phyloP scores from a whole-genome alignment of 2,797 vertebrate genomes.

The Botia kubotai region DNA sequence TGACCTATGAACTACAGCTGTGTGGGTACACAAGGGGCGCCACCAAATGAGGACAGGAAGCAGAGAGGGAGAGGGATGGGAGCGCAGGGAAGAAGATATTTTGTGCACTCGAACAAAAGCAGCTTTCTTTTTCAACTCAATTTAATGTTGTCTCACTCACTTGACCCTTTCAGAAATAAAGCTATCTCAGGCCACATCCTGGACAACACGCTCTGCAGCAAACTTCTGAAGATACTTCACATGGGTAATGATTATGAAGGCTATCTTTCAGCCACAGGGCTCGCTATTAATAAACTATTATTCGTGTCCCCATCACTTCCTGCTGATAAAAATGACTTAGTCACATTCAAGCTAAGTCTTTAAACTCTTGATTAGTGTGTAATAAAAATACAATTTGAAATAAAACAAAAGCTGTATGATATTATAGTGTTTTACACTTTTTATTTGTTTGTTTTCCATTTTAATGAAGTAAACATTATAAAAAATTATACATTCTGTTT shows the following conservation, averaged over 20 bases:
- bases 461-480: too few relatives aligned
- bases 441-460: too few relatives aligned
- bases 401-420: too few relatives aligned
- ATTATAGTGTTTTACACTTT: too few relatives aligned
- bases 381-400: too few relatives aligned
- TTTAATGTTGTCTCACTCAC: slow-evolving; percentile 34
- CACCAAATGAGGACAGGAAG: slow-evolving; percentile 37
- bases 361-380: background rate
- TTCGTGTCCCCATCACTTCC: background rate
- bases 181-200: slow-evolving; percentile 47
- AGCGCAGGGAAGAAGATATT: slow-evolving; percentile 42
- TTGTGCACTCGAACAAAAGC: slow-evolving; percentile 48
- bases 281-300: background rate
- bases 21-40: slow-evolving; percentile 40
- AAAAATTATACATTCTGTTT: too few relatives aligned
- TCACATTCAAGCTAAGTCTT: background rate
- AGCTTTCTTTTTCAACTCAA: slow-evolving; percentile 53
- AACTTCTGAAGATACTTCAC: background rate
- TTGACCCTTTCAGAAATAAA: slow-evolving; percentile 26
- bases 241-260: background rate
- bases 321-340: background rate
- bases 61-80: slow-evolving; percentile 22
- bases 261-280: background rate
- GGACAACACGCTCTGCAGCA: slow-evolving; percentile 38
- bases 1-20: slow-evolving; percentile 46